phyloP scores from a whole-genome alignment of 2,888 invertebrate genomes.

The Leptinotarsa juncta region DNA sequence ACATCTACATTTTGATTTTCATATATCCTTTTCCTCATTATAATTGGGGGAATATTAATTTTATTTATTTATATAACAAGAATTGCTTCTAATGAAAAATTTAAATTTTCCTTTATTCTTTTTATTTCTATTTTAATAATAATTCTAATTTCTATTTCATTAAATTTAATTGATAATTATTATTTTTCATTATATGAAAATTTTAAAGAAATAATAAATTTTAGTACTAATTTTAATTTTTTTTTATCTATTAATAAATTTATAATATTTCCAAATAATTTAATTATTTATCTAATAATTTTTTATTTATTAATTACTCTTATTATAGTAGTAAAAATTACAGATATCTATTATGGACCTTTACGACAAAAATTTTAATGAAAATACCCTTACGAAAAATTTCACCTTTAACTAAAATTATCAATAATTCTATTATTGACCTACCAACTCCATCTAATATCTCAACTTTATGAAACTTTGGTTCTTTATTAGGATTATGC shows the following conservation, averaged over 20 bases:
- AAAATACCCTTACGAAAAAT: conserved; percentile 66
- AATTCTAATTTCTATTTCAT: conserved; percentile 61
- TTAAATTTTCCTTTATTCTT: conserved; percentile 62
- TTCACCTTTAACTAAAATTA: conserved; percentile 70
- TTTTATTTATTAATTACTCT: conserved; percentile 72
- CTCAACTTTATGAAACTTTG: conserved; percentile 77
- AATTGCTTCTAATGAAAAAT: conserved; percentile 73
- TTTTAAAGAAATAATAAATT: conserved; percentile 49
- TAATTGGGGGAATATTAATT: conserved; percentile 74
- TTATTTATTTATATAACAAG: conserved; percentile 76
- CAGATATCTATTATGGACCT: conserved; percentile 69
- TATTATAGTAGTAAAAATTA: conserved; percentile 72
- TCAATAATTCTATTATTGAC: conserved; percentile 71
- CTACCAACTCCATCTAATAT: conserved; percentile 74
- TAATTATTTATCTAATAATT: conserved; percentile 69
- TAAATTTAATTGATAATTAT: conserved; percentile 43
- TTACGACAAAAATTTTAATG: conserved; percentile 68
- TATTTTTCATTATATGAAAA: conserved; percentile 55
- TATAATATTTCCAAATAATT: conserved; percentile 68
- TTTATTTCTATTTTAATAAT: conserved; percentile 46
- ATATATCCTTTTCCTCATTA: conserved; percentile 73
- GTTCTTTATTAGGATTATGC: conserved; percentile 73
- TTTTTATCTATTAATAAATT: conserved; percentile 67
- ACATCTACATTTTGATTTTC: conserved; percentile 71
- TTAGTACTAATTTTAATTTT: conserved; percentile 29